phyloP scores from a whole-genome alignment of 2,113 vertebrate genomes.

The Gallinago paraguaiae region DNA sequence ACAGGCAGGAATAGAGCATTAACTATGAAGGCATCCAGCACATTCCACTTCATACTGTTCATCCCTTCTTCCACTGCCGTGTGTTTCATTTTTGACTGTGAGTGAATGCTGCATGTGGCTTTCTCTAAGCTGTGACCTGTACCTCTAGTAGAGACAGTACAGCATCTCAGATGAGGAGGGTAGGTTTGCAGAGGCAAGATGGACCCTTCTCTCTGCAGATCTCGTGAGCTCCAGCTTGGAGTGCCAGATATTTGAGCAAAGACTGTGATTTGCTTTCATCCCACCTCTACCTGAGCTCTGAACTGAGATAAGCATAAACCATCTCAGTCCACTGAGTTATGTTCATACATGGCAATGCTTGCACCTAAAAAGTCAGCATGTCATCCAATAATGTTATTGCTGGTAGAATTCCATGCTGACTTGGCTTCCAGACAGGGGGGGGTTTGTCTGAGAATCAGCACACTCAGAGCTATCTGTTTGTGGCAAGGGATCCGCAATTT shows the following conservation, averaged over 20 bases:
- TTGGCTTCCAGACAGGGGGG: neutral
- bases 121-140: neutral
- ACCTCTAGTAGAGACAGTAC: neutral
- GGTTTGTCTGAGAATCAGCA: neutral
- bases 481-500: rapidly evolving
- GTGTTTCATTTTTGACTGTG: neutral
- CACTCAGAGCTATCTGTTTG: neutral
- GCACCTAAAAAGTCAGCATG: neutral
- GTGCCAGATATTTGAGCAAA: neutral
- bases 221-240: neutral
- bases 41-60: neutral
- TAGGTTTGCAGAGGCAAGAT: neutral
- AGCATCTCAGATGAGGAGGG: neutral
- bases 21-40: neutral
- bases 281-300: neutral
- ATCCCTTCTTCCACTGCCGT: neutral
- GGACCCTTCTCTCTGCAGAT: neutral
- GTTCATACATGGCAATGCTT: neutral
- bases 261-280: neutral
- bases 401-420: neutral
- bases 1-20: neutral
- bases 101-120: neutral
- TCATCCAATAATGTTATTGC: neutral
- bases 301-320: neutral
- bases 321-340: neutral